phyloP scores from a whole-genome alignment of 1,140 invertebrate species.

The Cyrtorhinus lividipennis region DNA sequence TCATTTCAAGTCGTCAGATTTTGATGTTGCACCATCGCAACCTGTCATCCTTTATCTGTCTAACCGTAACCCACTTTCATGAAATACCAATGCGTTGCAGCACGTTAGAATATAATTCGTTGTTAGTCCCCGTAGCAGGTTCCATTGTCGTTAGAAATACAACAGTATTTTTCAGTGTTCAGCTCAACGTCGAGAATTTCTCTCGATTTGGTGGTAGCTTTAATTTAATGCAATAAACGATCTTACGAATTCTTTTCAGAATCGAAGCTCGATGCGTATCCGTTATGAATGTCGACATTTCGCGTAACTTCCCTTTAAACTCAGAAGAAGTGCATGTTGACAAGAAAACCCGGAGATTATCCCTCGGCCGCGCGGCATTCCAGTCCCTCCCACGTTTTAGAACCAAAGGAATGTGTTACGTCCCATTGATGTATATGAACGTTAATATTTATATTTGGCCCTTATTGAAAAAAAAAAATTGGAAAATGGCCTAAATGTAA shows the following conservation, averaged over 20 bases:
- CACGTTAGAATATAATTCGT: too few relatives aligned
- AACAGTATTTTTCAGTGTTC: too few relatives aligned
- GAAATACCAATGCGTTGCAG: too few relatives aligned
- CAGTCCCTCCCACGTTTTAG: not conserved
- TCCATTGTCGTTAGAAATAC: too few relatives aligned
- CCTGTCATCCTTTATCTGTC: too few relatives aligned
- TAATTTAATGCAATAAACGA: not conserved
- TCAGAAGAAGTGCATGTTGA: not conserved
- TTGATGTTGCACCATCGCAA: too few relatives aligned
- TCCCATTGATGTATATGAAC: constrained; percentile 5
- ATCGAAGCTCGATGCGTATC: not conserved
- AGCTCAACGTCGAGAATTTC: too few relatives aligned
- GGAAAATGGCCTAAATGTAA: constrained; percentile 4
- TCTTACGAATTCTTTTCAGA: not conserved
- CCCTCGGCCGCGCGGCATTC: not conserved
- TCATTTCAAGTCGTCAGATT: too few relatives aligned
- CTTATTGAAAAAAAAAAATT: not conserved
- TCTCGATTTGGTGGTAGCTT: too few relatives aligned
- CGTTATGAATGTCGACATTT: not conserved
- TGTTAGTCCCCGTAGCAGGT: too few relatives aligned
- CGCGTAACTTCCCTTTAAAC: not conserved
- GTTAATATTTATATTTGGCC: constrained; percentile 8
- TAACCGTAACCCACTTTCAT: too few relatives aligned
- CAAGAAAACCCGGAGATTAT: not conserved
- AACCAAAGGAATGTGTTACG: constrained; percentile 6